A percentile compares a stretch with the other conserved stretches of the same genome.
Evolutionary conservation across 2,888 invertebrate species (phyloP).

Genomic region (Deroplatys truncata): DNA sequence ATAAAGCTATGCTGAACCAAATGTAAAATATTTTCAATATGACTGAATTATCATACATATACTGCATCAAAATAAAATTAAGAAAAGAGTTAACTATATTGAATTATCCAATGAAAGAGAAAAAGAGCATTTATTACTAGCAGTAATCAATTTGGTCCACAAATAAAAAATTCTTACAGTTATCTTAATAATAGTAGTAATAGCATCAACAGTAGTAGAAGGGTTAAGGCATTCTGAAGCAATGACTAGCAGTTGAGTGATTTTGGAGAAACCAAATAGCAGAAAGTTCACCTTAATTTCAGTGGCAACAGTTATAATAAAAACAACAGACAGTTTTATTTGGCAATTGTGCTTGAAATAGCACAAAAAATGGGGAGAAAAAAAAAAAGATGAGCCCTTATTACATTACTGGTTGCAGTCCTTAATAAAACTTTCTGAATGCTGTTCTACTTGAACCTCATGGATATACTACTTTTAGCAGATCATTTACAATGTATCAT

Average conservation of each 20-base stretch:
- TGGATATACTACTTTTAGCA: background rate
- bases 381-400: background rate
- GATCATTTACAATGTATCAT: background rate
- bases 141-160: background rate
- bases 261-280: background rate
- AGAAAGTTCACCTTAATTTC: background rate
- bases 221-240: background rate
- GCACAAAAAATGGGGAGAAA: background rate
- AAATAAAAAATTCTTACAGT: background rate
- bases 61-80: background rate
- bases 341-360: background rate
- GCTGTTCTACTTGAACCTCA: background rate
- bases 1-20: background rate
- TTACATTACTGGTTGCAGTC: background rate
- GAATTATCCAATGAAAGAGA: background rate
- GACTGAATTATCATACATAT: background rate
- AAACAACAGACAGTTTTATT: background rate
- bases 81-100: background rate
- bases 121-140: background rate
- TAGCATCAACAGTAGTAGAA: background rate
- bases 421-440: background rate
- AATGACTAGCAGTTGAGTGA: background rate
- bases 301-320: background rate
- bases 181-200: background rate
- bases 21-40: background rate